phyloP scores from a whole-genome alignment of 2,113 vertebrate genomes.

The Oreochromis niloticus region DNA sequence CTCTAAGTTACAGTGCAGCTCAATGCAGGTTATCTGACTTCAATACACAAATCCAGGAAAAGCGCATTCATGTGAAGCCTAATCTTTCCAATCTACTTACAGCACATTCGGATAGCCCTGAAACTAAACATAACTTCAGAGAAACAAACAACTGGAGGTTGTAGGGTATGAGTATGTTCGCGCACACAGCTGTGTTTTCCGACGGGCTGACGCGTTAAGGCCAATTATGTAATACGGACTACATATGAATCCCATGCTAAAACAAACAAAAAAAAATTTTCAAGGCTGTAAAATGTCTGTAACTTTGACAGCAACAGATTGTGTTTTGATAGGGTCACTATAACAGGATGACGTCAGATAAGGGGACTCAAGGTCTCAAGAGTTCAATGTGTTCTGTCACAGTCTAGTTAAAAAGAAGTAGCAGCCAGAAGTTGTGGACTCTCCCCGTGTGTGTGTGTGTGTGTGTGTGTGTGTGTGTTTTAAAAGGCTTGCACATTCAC shows the following conservation, averaged over 20 bases:
- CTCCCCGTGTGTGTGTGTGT: background rate
- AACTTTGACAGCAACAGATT: conserved; percentile 1
- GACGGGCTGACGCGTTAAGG: background rate
- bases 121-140: background rate
- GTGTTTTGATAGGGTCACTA: conserved; percentile 25
- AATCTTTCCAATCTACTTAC: conserved; percentile 61
- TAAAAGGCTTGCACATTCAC: background rate
- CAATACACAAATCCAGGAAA: conserved; percentile 70
- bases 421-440: background rate
- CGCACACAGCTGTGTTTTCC: background rate
- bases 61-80: conserved; percentile 52
- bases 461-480: background rate
- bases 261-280: background rate
- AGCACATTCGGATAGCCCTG: conserved; percentile 26
- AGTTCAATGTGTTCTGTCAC: background rate
- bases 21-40: conserved; percentile 59
- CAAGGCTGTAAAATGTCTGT: background rate
- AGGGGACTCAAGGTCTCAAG: background rate
- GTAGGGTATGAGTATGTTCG: background rate
- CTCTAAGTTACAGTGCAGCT: background rate
- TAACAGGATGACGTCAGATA: conserved; percentile 10
- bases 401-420: background rate
- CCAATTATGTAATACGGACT: background rate
- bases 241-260: background rate
- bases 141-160: background rate